Conservation (phyloP, 2,888 invertebrate species). For the Orthosia cruda region DNA sequence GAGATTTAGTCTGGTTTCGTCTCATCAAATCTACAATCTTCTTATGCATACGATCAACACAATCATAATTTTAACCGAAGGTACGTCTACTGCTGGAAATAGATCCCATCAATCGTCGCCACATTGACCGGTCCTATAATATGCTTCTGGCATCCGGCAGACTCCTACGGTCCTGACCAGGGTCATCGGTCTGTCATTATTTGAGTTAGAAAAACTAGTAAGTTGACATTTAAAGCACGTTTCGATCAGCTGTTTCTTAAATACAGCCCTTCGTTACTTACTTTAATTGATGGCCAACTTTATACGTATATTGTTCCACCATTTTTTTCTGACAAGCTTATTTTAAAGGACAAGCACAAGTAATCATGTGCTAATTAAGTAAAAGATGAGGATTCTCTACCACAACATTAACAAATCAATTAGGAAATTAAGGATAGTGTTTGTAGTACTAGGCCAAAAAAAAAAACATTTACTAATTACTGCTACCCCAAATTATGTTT, state of each 20-base stretch:
- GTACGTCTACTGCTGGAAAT: neutral
- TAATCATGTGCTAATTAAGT: conserved; percentile 16
- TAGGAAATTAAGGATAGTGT: conserved; percentile 4
- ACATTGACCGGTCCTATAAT: too few relatives aligned
- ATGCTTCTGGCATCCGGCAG: too few relatives aligned
- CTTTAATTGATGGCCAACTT: conserved; percentile 66
- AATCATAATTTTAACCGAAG: neutral
- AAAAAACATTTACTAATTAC: conserved; percentile 31
- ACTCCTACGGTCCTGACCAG: too few relatives aligned
- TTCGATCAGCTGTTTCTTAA: conserved; percentile 73
- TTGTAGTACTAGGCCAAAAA: conserved; percentile 16
- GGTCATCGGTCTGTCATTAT: too few relatives aligned
- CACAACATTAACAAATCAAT: conserved; percentile 48
- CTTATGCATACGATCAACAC: conserved; percentile 65
- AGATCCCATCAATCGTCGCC: neutral
- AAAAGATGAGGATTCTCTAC: conserved; percentile 3
- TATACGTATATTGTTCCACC: too few relatives aligned
- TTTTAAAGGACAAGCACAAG: neutral
- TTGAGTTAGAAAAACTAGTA: neutral
- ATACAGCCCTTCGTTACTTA: conserved; percentile 74
- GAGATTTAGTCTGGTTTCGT: conserved; percentile 76
- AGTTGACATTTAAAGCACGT: conserved; percentile 79
- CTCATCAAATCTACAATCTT: conserved; percentile 68
- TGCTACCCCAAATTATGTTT: conserved; percentile 32
- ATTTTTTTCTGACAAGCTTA: too few relatives aligned